A percentile compares a stretch with the other conserved stretches of the same genome.
Evolutionary conservation across 1,140 invertebrate genomes (phyloP).

Genomic region (Lasioglossum baleicum): DNA sequence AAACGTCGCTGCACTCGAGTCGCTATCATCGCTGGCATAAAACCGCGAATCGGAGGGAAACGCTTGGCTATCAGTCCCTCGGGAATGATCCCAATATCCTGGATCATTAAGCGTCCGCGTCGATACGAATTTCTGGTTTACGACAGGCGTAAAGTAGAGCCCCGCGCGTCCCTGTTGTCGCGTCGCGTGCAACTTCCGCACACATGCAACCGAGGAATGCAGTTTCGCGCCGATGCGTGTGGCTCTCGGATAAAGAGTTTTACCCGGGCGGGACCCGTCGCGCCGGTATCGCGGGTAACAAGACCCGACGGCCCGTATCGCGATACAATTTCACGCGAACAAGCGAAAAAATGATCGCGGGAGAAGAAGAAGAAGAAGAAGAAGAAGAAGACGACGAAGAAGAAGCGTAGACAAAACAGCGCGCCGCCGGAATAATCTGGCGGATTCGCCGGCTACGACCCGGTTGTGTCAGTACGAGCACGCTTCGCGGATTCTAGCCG

Average conservation of each 20-base stretch:
- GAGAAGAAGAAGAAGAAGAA: not conserved
- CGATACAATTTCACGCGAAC: slow-evolving; percentile 43
- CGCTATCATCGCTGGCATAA: not conserved
- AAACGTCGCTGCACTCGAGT: no score
- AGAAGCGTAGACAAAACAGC: no score
- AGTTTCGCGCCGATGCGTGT: slow-evolving; percentile 53
- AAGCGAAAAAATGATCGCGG: slow-evolving; percentile 20
- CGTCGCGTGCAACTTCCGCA: slow-evolving; percentile 22
- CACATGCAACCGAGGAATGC: slow-evolving; percentile 52
- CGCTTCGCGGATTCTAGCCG: slow-evolving; percentile 44
- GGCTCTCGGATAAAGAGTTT: slow-evolving; percentile 40
- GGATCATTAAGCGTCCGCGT: slow-evolving; percentile 20
- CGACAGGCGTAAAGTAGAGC: slow-evolving; percentile 61
- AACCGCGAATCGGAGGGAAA: not conserved
- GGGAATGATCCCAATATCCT: slow-evolving; percentile 32
- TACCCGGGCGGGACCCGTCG: slow-evolving; percentile 4
- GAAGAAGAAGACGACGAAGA: no score
- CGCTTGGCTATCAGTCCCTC: not conserved
- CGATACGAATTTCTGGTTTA: slow-evolving; percentile 62
- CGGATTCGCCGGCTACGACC: slow-evolving; percentile 32
- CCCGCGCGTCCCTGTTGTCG: slow-evolving; percentile 6
- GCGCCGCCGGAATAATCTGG: no score
- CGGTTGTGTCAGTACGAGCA: slow-evolving; percentile 52
- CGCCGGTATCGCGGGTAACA: slow-evolving; percentile 42
- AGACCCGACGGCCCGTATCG: slow-evolving; percentile 36